Conservation (phyloP, 2,113 vertebrate genomes). For the Prionailurus viverrinus region DNA sequence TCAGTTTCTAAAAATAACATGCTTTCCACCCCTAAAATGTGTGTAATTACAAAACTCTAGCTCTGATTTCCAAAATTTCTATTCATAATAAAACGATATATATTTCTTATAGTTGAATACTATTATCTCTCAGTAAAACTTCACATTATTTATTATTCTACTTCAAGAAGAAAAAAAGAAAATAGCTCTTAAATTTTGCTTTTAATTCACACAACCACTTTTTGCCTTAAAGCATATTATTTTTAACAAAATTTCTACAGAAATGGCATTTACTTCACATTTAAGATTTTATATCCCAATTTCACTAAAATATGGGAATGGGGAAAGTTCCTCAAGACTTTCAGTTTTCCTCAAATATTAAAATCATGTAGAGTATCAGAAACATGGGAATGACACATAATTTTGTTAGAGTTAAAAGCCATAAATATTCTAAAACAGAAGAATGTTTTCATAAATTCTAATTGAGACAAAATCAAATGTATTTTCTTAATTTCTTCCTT, state of each 20-base stretch:
- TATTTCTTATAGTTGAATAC: neutral
- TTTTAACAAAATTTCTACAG: neutral
- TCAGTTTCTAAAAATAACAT: conserved; percentile 28
- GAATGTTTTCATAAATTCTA: neutral
- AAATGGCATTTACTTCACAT: neutral
- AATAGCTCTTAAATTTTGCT: neutral
- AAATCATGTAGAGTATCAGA: neutral
- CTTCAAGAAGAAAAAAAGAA: neutral
- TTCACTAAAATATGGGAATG: conserved; percentile 3
- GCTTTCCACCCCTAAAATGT: conserved; percentile 28
- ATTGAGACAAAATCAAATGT: neutral
- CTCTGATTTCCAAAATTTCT: conserved; percentile 24
- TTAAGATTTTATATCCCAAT: neutral
- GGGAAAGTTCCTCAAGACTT: neutral
- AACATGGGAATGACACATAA: neutral
- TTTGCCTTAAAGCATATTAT: neutral
- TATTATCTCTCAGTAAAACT: neutral
- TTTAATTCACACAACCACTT: neutral
- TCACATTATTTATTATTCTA: neutral
- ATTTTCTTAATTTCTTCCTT: neutral
- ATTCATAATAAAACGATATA: neutral
- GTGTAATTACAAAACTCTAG: neutral
- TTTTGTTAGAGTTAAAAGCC: conserved; percentile 22
- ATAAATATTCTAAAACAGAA: conserved; percentile 42
- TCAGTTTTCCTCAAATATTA: neutral